Evolutionary conservation across 2,888 invertebrate species (phyloP).

Genomic region (Ptychoptera albimana): DNA sequence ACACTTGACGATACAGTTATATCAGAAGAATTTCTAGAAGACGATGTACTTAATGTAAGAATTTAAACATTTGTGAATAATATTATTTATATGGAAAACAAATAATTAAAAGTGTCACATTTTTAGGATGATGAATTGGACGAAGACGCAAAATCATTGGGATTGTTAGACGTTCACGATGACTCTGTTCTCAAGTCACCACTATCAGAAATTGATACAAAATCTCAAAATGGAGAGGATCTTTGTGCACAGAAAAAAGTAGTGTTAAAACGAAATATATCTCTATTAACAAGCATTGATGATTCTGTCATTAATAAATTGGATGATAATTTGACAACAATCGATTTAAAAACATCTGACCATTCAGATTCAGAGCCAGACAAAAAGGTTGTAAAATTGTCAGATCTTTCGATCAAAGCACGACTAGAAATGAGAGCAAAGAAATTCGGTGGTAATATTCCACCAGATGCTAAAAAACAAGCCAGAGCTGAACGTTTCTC

Average conservation of each 20-base stretch:
- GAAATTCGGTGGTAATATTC: slow-evolving; percentile 54
- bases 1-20: slow-evolving; percentile 31
- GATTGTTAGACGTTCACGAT: slow-evolving; percentile 8
- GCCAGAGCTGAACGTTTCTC: slow-evolving; percentile 54
- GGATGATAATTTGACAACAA: slow-evolving; percentile 41
- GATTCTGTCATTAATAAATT: slow-evolving; percentile 20
- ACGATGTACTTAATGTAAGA: slow-evolving; percentile 30
- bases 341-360: slow-evolving; percentile 22
- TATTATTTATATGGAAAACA: background rate
- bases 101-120: no score
- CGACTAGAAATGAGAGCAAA: slow-evolving; percentile 64
- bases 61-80: background rate
- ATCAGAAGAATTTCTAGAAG: slow-evolving; percentile 35
- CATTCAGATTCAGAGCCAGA: slow-evolving; percentile 16
- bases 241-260: slow-evolving; percentile 9
- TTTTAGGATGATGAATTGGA: slow-evolving; percentile 20
- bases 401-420: slow-evolving; percentile 39
- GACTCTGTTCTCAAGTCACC: slow-evolving; percentile 8
- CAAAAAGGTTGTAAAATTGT: slow-evolving; percentile 40
- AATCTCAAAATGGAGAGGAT: slow-evolving; percentile 17
- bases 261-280: slow-evolving; percentile 11
- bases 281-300: slow-evolving; percentile 5
- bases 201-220: slow-evolving; percentile 12
- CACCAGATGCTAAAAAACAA: slow-evolving; percentile 44
- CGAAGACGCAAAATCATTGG: slow-evolving; percentile 8